Evolutionary conservation across 2,888 invertebrate species (phyloP).

Genomic region (Troglohyphantes excavatus): DNA sequence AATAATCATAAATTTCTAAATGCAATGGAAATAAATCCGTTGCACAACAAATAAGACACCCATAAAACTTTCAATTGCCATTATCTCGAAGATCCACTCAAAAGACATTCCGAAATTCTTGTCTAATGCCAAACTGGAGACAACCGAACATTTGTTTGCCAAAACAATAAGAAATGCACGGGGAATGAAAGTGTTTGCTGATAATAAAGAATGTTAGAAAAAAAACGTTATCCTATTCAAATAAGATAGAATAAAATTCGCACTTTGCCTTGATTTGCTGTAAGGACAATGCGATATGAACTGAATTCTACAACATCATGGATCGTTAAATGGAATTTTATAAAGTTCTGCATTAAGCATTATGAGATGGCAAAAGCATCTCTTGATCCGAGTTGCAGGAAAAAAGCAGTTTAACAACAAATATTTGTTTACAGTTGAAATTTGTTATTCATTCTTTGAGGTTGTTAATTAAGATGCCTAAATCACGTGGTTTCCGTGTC

Average conservation of each 20-base stretch:
- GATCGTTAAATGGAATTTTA: not conserved
- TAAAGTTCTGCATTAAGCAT: not conserved
- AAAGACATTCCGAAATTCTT: too few species aligned
- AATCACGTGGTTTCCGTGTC: not conserved
- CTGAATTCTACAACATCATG: slow-evolving; percentile 16
- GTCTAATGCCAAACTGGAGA: not conserved
- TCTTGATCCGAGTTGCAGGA: too few species aligned
- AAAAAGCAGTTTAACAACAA: not conserved
- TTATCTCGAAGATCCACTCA: too few species aligned
- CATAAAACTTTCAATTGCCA: too few species aligned
- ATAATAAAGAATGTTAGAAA: not conserved
- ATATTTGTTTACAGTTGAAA: not conserved
- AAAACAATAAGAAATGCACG: not conserved
- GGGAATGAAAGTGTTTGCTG: not conserved
- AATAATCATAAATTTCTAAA: too few species aligned
- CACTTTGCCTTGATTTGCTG: not conserved
- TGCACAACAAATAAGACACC: too few species aligned
- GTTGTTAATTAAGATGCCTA: not conserved
- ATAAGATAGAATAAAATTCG: not conserved
- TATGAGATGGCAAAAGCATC: too few species aligned
- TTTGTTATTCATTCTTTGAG: not conserved
- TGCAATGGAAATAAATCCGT: too few species aligned
- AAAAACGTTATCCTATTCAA: not conserved
- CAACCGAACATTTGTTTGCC: not conserved
- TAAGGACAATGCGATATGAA: slow-evolving; percentile 36